Base-by-base conservation (phyloP, 2,888 invertebrate species). In the Muscina levida region DNA sequence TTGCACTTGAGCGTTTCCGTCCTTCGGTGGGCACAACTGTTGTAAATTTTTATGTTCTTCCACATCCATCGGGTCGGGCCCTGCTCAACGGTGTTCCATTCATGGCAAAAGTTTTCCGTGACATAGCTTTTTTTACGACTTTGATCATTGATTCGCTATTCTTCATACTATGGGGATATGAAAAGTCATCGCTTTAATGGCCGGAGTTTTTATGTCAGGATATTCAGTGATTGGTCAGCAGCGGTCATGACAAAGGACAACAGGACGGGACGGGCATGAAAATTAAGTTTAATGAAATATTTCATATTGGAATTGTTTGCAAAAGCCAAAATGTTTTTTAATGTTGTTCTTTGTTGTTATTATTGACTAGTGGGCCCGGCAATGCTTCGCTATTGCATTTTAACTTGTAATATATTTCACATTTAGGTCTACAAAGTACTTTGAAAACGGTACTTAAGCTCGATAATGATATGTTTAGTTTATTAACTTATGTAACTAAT, bases 181-280 rank as follows among this genome's bases (percentile, higher is more conserved):
- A 68, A 75, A 68, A 68, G 26, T 48, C 42, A 75, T 68, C 57
- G 59, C 51, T 51, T 74, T 68, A 68, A 75, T 13, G 37, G 51
- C 19, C 39, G 19, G 17, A 19, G 39, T 4, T 37, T 11, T 4
- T 17, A 13, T 11, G n/a, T 19, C 8, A 39, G 59, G 59, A 3
- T 15, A 24, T 5, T 13, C 56, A 24, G 57, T 19, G 19, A 51
- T 11, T 19, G 59, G 11, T 8, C 24, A 22, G 22, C 1, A n/a
- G n/a, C 2, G 24, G 5, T 1, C 5, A 11, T 19, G 2, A 24
- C n/a, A n/a, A n/a, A n/a, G n/a, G n/a, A n/a, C n/a, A n/a, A n/a
- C n/a, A n/a, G n/a, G n/a, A 10, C 24, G 53, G 24, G 0, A 10
- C 19, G 13, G 5, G 2, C 8, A 24, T n/a, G 19, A 53, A 24